These are phyloP conservation scores for Meteorus colon DNA, from an alignment of 2,888 invertebrate species.

Conservation along the genomic window DNA sequence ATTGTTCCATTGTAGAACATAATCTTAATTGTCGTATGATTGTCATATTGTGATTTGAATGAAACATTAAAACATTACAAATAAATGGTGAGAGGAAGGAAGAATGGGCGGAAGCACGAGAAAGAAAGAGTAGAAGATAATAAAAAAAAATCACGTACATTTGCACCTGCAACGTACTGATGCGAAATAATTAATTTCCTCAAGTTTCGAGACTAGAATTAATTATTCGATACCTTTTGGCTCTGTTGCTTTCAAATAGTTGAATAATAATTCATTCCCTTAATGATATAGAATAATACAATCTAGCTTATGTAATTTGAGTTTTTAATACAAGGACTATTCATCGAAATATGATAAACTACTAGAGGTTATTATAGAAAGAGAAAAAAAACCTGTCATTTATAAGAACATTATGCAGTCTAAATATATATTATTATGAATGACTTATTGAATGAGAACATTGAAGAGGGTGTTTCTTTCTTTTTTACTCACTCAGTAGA, in stretches of 20 bases:
- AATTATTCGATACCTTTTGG: conserved; percentile 28
- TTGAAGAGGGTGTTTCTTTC: background rate
- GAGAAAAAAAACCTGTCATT: background rate
- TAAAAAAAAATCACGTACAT: conserved; percentile 18
- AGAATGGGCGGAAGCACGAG: background rate
- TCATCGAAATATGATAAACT: background rate
- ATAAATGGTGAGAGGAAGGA: background rate
- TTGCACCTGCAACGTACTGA: conserved; percentile 42
- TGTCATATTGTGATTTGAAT: conserved; percentile 25
- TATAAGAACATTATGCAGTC: background rate
- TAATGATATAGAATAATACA: background rate
- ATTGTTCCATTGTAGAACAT: background rate
- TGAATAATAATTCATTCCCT: background rate
- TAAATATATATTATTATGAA: conserved; percentile 6
- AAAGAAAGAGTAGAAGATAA: conserved; percentile 4
- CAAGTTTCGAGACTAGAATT: conserved; percentile 35
- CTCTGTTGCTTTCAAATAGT: background rate
- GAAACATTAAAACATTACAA: background rate
- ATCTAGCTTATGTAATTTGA: background rate
- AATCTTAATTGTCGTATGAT: conserved; percentile 15
- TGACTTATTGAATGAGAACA: background rate
- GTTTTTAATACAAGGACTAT: background rate
- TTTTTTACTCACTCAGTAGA: background rate
- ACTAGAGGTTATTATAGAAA: background rate
- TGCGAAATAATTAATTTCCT: conserved; percentile 25